Evolutionary conservation across 2,113 vertebrate species (phyloP), one percentile per base, ranked within the genome.

Genomic region (Monopterus albus): DNA sequence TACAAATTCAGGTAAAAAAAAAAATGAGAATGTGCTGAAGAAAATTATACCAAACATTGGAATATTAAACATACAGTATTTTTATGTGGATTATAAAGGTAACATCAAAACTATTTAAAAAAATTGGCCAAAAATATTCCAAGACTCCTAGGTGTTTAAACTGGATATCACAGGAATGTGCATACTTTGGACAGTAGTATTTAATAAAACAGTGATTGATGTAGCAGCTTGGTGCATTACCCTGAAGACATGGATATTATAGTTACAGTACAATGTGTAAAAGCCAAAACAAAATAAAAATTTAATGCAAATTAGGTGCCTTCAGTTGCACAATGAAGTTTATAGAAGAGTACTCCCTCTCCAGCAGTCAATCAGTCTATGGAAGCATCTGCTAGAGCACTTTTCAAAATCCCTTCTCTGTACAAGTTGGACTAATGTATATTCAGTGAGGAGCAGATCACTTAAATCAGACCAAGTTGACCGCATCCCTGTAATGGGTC

Each of bases 341-440:
- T 75, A 33, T 53, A 73, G 62, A 40, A 43, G 49, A 67, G 78
- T 79, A 50, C 57, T 83, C 74, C 72, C 72, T 67, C 50, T 40
- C 73, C 62, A 52, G 80, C 72, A 82, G 75, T 88, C 76, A 84
- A 83, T 87, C 87, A 81, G 72, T 72, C 81, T 59, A 8, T 86
- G 87, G 88, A 89, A 88, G 90, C 82, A 92, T 91, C 89, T 92
- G 91, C 69, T 83, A 45, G 62, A 90, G 56, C 59, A 73, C 84
- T 92, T 77, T 78, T 18, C 53, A 56, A 69, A 83, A 75, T 33
- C 36, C 31, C 21, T 65, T 42, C 62, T 73, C 68, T 65, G 36
- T 78, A 52, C 57, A 68, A 63, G 49, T n/a, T n/a, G 20, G 64
- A 70, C 72, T 78, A 53, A 79, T 81, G 64, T 60, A 56, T 72